A percentile compares a stretch with the other conserved stretches of the same genome.
phyloP scores from a whole-genome alignment of 2,113 vertebrate genomes.

The Brienomyrus longianalis region DNA sequence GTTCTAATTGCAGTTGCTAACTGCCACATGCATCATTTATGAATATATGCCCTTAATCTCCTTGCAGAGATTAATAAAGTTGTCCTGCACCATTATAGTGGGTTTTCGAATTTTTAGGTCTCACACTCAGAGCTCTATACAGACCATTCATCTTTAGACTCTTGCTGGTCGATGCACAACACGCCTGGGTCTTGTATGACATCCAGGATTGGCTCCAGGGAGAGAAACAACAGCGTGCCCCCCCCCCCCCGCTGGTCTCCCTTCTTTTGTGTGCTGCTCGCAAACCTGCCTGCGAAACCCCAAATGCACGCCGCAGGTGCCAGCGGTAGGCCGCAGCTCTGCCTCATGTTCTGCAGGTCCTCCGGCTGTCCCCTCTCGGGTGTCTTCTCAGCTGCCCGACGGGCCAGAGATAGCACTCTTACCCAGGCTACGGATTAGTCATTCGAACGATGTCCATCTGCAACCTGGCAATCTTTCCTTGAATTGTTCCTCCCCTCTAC shows the following conservation, averaged over 20 bases:
- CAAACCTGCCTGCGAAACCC: neutral
- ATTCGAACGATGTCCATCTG: neutral
- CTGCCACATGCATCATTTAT: neutral
- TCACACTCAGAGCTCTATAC: neutral
- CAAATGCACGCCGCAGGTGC: neutral
- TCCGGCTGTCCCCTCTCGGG: neutral
- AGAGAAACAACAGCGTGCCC: neutral
- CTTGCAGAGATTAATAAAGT: neutral
- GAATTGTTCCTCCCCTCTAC: neutral
- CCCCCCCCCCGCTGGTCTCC: neutral
- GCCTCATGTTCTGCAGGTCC: neutral
- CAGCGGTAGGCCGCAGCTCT: neutral
- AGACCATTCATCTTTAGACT: neutral
- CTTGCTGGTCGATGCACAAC: neutral
- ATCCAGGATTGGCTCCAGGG: neutral
- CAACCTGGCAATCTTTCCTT: neutral
- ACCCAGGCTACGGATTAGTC: neutral
- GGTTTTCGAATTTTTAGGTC: neutral
- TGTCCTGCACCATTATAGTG: neutral
- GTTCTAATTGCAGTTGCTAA: neutral
- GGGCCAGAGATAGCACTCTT: neutral
- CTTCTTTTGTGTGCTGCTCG: constrained; percentile 17
- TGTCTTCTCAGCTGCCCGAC: neutral
- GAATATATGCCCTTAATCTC: neutral
- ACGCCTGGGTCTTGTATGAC: neutral